These are phyloP conservation scores for Basileuterus tristriatus DNA, from an alignment of 2,797 vertebrate genomes.

Conservation along the genomic window DNA sequence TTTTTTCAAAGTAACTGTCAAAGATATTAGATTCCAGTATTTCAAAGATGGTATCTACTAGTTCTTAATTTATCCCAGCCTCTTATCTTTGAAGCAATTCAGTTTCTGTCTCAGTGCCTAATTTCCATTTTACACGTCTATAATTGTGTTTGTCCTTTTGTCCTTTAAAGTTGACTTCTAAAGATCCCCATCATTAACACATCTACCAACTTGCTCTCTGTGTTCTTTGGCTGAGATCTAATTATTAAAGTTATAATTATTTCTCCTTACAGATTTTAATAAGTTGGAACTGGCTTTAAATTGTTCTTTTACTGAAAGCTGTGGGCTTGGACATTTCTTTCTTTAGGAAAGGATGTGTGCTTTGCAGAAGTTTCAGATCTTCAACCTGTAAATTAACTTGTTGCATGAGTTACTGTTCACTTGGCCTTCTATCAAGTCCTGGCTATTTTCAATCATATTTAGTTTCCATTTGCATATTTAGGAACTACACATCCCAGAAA, in stretches of 20 bases:
- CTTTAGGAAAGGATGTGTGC: neutral
- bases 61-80: constrained; percentile 5
- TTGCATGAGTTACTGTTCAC: neutral
- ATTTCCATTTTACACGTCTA: constrained; percentile 59
- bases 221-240: neutral
- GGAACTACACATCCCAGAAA: neutral
- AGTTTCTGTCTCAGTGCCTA: neutral
- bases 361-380: neutral
- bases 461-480: neutral
- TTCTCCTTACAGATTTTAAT: neutral
- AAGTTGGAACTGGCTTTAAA: constrained; percentile 2
- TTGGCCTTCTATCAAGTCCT: neutral
- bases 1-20: neutral
- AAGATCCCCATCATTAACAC: constrained; percentile 47
- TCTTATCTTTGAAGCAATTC: constrained; percentile 40
- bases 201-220: neutral
- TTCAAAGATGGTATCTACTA: constrained; percentile 12
- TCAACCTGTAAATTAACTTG: neutral
- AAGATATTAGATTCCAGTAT: neutral
- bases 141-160: constrained; percentile 41
- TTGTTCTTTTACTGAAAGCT: neutral
- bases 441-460: neutral
- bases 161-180: constrained; percentile 44
- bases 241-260: constrained; percentile 8
- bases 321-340: neutral